Evolutionary conservation across 2,113 vertebrate species (phyloP), one percentile per base, ranked within the genome.

Genomic region (Neogale vison): DNA sequence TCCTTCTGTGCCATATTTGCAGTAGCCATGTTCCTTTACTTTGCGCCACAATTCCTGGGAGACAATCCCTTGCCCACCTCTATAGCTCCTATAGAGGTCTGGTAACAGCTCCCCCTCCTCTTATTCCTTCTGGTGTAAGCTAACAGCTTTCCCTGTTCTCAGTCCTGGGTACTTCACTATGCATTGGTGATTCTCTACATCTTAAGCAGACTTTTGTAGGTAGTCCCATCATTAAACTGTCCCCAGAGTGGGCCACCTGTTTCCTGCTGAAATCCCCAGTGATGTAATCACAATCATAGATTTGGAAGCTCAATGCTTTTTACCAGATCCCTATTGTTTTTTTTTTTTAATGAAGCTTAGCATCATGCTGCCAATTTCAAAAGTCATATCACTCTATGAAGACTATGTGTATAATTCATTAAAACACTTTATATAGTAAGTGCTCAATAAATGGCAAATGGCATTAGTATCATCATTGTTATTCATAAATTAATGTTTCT

Each of bases 241-340:
- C 23, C 88, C 72, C 71, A 74, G 29, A 84, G 65, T 77, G 31
- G 6, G 47, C 26, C 29, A 29, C 83, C 36, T 71, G 26, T 39
- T 95, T 93, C 77, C 77, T 82, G 15, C 82, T 85, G 67, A 90
- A 72, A 82, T 50, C 61, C 55, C 42, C 72, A 96, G 55, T 42
- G 39, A 55, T 23, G 8, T n/a, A 50, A 87, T 74, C 79, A 84
- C 63, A 94, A 15, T 18, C 71, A 24, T 31, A 13, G 81, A 61
- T 72, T 59, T 72, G 72, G 50, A 92, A 39, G 12, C 67, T 69
- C 26, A 26, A 50, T 26, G 31, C 39, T 88, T 84, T 50, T 83
- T 74, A 47, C 39, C 74, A 90, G 52, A 55, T 47, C 39, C 31
- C 29, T 79, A 36, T 72, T 63, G 9, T 77, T 74, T 45, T 29